phyloP scores from a whole-genome alignment of 2,888 invertebrate species.

The Lasioglossum malachurum region DNA sequence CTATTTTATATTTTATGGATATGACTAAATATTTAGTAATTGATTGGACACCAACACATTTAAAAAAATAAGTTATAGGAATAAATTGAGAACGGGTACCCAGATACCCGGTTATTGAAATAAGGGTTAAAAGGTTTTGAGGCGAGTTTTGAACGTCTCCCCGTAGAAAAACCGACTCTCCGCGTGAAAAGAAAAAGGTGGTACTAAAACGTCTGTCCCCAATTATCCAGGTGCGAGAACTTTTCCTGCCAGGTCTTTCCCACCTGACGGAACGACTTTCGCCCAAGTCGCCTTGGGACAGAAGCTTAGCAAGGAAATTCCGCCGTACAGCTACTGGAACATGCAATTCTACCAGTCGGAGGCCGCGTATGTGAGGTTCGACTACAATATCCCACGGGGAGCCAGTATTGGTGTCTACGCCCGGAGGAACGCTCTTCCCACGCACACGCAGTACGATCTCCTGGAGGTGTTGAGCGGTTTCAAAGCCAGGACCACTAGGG shows the following conservation, averaged over 20 bases:
- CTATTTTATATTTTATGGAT: no score
- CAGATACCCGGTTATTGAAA: no score
- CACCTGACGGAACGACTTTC: slow-evolving; percentile 96
- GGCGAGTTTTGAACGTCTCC: not conserved
- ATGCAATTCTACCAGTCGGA: slow-evolving; percentile 98
- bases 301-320: slow-evolving; percentile 94
- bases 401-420: slow-evolving; percentile 98
- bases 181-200: not conserved
- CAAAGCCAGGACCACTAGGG: slow-evolving; percentile 93
- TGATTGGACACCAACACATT: no score
- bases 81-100: no score
- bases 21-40: no score
- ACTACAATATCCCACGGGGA: slow-evolving; percentile 96
- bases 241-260: slow-evolving; percentile 95
- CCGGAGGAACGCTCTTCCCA: slow-evolving; percentile 96
- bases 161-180: slow-evolving; percentile 36
- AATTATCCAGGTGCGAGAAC: slow-evolving; percentile 91
- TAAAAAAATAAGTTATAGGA: no score
- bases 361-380: slow-evolving; percentile 97
- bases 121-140: not conserved
- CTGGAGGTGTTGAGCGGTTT: slow-evolving; percentile 96
- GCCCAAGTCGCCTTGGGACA: slow-evolving; percentile 95
- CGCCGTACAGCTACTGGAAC: slow-evolving; percentile 98
- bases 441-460: slow-evolving; percentile 98
- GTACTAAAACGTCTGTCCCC: slow-evolving; percentile 13